Conservation (phyloP, 2,797 vertebrate genomes). For the Esox masquinongy region DNA sequence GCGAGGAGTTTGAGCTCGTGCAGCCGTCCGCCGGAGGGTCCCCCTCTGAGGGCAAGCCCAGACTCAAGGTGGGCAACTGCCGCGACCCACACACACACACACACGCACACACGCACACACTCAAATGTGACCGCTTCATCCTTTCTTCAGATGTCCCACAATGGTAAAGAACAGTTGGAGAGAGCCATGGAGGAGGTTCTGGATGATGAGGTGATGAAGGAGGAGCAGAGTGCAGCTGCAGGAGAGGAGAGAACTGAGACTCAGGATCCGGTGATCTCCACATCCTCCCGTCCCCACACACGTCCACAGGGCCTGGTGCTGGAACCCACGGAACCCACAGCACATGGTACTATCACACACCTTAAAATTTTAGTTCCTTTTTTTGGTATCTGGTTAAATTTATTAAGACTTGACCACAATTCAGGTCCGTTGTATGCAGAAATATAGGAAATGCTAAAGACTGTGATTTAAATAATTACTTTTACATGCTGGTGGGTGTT, state of each 20-base stretch:
- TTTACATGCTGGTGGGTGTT: too few relatives aligned
- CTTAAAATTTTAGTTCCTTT: too few relatives aligned
- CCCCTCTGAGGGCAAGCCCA: conserved; percentile 83
- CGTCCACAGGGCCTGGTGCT: conserved; percentile 66
- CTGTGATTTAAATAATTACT: too few relatives aligned
- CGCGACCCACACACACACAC: background rate
- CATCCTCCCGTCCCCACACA: conserved; percentile 43
- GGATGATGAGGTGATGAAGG: conserved; percentile 84
- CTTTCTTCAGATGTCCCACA: conserved; percentile 81
- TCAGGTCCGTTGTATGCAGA: too few relatives aligned
- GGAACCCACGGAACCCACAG: conserved; percentile 64
- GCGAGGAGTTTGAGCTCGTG: conserved; percentile 93
- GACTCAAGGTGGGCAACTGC: conserved; percentile 25
- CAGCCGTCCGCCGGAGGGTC: conserved; percentile 77
- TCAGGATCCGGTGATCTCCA: conserved; percentile 29
- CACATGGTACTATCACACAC: conserved; percentile 52
- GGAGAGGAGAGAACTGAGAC: conserved; percentile 61
- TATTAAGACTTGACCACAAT: too few relatives aligned
- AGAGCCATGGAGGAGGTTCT: conserved; percentile 95
- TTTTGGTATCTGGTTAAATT: too few relatives aligned
- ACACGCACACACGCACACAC: background rate
- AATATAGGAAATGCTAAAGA: too few relatives aligned
- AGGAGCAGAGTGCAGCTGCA: conserved; percentile 64
- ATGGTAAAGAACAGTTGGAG: conserved; percentile 90
- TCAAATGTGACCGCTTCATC: background rate